Evolutionary conservation across 1,140 invertebrate species (phyloP).

Genomic region (Diorhabda elongata): DNA sequence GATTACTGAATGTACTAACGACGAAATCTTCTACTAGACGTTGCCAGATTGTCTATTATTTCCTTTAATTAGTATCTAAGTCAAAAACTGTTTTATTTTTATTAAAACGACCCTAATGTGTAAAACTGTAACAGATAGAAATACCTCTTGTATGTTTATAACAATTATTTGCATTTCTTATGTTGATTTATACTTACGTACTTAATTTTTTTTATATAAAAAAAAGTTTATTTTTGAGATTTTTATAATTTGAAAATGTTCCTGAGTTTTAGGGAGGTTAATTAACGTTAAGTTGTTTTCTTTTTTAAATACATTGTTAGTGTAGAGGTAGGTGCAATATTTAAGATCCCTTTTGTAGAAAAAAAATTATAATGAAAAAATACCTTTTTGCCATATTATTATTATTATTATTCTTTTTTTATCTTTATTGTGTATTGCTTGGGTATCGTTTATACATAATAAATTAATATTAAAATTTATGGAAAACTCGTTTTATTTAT

Average conservation of each 20-base stretch:
- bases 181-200: slow-evolving; percentile 23
- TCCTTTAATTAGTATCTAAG: too few species aligned
- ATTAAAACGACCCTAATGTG: slow-evolving; percentile 22
- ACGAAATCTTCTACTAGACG: too few species aligned
- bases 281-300: slow-evolving; percentile 37
- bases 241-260: slow-evolving; percentile 38
- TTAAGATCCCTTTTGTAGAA: slow-evolving; percentile 26
- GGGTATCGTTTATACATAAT: slow-evolving; percentile 47
- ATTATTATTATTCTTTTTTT: slow-evolving; percentile 36
- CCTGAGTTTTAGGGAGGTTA: slow-evolving; percentile 34
- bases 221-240: slow-evolving; percentile 33
- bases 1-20: too few species aligned
- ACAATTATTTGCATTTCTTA: slow-evolving; percentile 37
- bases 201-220: slow-evolving; percentile 25
- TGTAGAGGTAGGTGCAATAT: slow-evolving; percentile 49
- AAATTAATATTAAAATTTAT: slow-evolving; percentile 38
- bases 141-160: slow-evolving; percentile 30
- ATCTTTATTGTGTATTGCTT: slow-evolving; percentile 43
- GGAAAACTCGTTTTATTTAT: too few species aligned
- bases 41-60: too few species aligned
- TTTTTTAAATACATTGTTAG: slow-evolving; percentile 35
- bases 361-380: slow-evolving; percentile 40
- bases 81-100: background rate
- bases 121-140: slow-evolving; percentile 36
- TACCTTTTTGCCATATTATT: slow-evolving; percentile 47